Base-by-base conservation (phyloP, 2,797 vertebrate species). In the Setipinna tenuifilis region DNA sequence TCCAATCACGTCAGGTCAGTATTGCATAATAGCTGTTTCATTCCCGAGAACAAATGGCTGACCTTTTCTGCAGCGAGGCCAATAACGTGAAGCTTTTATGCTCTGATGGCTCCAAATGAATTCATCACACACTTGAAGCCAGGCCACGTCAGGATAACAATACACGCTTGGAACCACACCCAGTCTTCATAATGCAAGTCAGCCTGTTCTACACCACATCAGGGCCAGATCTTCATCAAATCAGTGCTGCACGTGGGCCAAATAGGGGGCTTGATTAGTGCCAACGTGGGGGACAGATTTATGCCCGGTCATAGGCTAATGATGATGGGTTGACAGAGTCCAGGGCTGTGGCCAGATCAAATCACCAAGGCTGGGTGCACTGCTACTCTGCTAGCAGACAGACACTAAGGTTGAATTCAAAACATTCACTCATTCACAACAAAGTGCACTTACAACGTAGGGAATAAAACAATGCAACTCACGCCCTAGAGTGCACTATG, bases 21-120 rank as follows among this genome's bases (percentile, higher is more conserved):
- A 78, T 78, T 78, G 35, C 71, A 78, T 78, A 78, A 78, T 35
- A 21, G 71, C 17, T 44, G 35, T 44, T 44, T 78, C 68, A 41
- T 75, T 41, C 2, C 31, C 17, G 19, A 78, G 31, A 44, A 78
- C 71, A 78, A 78, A 41, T 11, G 71, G 21, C 35, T 78, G 71
- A 44, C 71, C 71, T 78, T 78, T 78, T 78, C 71, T 19, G 17
- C 68, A 78, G 71, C 17, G 19, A 44, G 71, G 31, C 14, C 68
- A 75, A 17, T 41, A 75, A 41, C 1, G 68, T 2, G 31, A 44
- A 78, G 71, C 35, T 11, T 12, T 41, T 78, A 78, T 44, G 71
- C 6, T 78, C 71, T 21, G 6, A 78, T 41, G 7, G 31, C 71
- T 44, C 71, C 71, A 78, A 44, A 78, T 78, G 0, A 78, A 78